phyloP scores from a whole-genome alignment of 2,888 invertebrate genomes.

The Scrobipalpa atriplicella region DNA sequence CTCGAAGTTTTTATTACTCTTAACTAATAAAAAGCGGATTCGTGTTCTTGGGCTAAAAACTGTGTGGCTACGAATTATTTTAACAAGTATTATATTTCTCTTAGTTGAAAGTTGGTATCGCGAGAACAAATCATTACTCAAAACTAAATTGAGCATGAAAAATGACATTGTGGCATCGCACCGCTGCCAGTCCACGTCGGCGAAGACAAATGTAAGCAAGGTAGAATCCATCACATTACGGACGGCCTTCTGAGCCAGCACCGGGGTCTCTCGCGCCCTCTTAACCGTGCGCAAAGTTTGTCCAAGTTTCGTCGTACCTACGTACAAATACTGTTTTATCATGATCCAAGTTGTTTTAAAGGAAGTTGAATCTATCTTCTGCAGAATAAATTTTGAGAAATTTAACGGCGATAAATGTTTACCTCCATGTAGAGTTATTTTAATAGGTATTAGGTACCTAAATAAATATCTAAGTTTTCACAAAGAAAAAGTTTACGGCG shows the following conservation, averaged over 20 bases:
- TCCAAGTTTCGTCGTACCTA: neutral
- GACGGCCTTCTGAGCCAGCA: conserved; percentile 28
- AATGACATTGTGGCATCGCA: conserved; percentile 3
- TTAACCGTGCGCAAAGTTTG: neutral
- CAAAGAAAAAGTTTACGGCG: neutral
- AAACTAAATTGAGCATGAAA: conserved; percentile 24
- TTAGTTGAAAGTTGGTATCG: neutral
- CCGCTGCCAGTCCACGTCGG: conserved; percentile 13
- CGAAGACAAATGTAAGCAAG: conserved; percentile 28
- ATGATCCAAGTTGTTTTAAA: conserved; percentile 5
- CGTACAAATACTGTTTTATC: conserved; percentile 16
- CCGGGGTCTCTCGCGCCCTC: neutral
- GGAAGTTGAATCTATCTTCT: neutral
- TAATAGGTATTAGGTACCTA: neutral
- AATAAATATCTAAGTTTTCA: neutral
- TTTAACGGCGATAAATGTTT: neutral
- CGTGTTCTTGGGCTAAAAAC: neutral
- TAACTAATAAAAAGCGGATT: conserved; percentile 7
- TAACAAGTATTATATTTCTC: neutral
- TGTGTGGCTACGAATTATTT: neutral
- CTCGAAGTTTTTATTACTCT: conserved; percentile 5
- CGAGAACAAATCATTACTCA: conserved; percentile 22
- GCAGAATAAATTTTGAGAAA: neutral
- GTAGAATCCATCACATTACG: conserved; percentile 39
- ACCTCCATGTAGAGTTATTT: neutral